Base-by-base conservation (phyloP, 1,140 invertebrate genomes). In the Argopecten irradians region DNA sequence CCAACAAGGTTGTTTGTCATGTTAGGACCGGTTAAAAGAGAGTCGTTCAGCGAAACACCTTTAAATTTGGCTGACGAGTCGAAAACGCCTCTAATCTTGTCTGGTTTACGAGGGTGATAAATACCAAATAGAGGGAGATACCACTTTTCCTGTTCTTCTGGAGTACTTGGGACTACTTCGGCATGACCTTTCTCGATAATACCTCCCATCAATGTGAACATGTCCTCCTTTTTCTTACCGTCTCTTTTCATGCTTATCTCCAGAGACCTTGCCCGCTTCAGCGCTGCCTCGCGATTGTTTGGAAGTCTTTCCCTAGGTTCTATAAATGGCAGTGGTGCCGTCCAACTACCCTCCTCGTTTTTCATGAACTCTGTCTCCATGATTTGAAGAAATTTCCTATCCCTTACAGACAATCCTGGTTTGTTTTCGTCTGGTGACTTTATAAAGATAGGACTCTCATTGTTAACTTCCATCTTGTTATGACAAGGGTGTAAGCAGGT, bases 1-100 rank as follows among this genome's bases (percentile, higher is more conserved):
- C 86, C 91, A 19, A 92, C 33, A 1, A 92, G 46, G 33, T 82
- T 89, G 83, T 83, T 93, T 91, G 95, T 95, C 0, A 96, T 55
- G 86, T 93, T 93, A 19, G 96, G 95, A 28, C 92, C 93, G 3
- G 46, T 13, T 5, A 91, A 46, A 16, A 93, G 84, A 0, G 87
- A 36, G 22, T 88, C 43, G 83, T 94, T 94, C 0, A 94, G 86
- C 19, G 93, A 94, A n/a, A 89, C 85, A 14, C 90, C 92, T 5
- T 89, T 34, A 43, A 33, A 89, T 82, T 82, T 32, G 14, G 89
- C 89, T 5, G 87, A 87, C 14, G 91, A 88, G 84, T 91, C 91
- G 83, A 91, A 91, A 0, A 91, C 91, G 1, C 16, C 89, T 34
- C 90, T 43, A 16, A 90, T 90, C 85, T 91, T 86, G 14, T 46